Evolutionary conservation across 2,797 vertebrate genomes (phyloP).

Genomic region (Sebastes cheni): DNA sequence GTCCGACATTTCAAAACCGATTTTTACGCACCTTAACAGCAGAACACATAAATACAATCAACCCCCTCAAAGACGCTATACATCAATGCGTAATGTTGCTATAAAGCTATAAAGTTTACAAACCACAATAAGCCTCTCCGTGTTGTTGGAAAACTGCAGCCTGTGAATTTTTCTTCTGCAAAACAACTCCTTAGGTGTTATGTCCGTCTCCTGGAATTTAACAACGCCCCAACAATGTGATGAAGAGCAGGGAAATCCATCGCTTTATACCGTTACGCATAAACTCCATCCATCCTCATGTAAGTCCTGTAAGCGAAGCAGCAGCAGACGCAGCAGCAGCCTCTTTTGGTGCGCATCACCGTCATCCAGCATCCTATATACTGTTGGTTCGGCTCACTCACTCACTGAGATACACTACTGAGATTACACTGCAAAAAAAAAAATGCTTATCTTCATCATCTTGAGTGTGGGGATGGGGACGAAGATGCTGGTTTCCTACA

Average conservation of each 20-base stretch:
- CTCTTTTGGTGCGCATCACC: conserved; percentile 29
- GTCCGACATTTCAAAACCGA: conserved; percentile 62
- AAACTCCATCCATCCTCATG: conserved; percentile 21
- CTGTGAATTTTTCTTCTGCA: neutral
- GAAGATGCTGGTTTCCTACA: neutral
- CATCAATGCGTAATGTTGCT: neutral
- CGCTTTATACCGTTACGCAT: neutral
- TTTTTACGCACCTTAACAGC: neutral
- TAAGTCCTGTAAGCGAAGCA: neutral
- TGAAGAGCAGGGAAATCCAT: neutral
- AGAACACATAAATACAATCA: neutral
- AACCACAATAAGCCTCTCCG: neutral
- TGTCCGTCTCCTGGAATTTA: neutral
- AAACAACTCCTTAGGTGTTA: neutral
- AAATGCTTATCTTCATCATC: neutral
- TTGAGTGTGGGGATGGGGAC: neutral
- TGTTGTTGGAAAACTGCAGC: neutral
- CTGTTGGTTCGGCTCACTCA: conserved; percentile 12
- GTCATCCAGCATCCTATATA: neutral
- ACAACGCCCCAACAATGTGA: neutral
- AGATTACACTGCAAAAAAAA: conserved; percentile 11
- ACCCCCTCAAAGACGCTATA: neutral
- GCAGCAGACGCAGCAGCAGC: neutral
- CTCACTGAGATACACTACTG: neutral
- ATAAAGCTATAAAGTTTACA: conserved; percentile 23